Evolutionary conservation across 2,113 vertebrate genomes (phyloP), one percentile per base, ranked within the genome.

Genomic region (Machaerirhynchus nigripectus): DNA sequence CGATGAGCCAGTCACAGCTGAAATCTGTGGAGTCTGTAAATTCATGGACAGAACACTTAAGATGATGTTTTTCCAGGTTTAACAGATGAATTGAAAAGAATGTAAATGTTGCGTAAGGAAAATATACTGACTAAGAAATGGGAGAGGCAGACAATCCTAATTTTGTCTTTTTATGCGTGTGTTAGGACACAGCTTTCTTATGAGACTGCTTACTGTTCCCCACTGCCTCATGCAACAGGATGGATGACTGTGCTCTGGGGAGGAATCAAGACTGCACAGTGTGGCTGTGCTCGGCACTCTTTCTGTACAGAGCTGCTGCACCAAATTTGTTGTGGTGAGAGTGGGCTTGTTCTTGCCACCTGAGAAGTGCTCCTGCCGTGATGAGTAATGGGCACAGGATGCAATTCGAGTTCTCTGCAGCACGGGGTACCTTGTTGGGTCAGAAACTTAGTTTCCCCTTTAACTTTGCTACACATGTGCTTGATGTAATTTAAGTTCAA

Each of bases 331-430:
- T 44, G 33, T 87, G 59, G 3, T 31, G 46, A 50, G 26, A 47
- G 27, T 2, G 4, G 50, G 27, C 3, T 30, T 40, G 7, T 77
- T 87, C n/a, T 46, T 82, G 23, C 47, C 21, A 3, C 24, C 35
- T 42, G 67, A 22, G 52, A 30, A 55, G 40, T 22, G 46, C 26
- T 82, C 39, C 35, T 5, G 7, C 21, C 17, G 0, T 53, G 26
- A n/a, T 1, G 1, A 42, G 42, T 19, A 20, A 28, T 0, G 4
- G 33, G 35, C 30, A 19, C 1, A 2, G 18, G 4, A 7, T 2
- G 2, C 14, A 23, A 7, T 26, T 65, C 0, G 0, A 35, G 8
- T 35, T 74, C 6, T 22, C 10, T 63, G 5, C 5, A 2, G 12
- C 1, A 2, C 2, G 15, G 23, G 30, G 6, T 18, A 13, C 12